Evolutionary conservation across 1,140 invertebrate species (phyloP).

Genomic region (Pseudomyrmex sp.): DNA sequence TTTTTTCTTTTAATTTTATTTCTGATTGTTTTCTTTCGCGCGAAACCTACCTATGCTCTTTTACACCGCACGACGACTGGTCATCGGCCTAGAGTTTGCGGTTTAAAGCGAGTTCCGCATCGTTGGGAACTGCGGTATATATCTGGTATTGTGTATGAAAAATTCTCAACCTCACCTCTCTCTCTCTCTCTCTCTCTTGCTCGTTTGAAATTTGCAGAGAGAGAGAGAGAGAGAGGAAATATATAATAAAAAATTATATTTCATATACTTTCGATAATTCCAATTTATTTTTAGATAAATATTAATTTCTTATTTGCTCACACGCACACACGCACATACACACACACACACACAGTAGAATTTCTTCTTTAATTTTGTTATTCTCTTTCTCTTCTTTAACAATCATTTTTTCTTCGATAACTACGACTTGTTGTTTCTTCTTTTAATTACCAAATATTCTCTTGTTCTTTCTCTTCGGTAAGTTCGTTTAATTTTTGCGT

Average conservation of each 20-base stretch:
- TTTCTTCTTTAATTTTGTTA: constrained; percentile 1
- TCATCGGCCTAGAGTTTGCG: constrained; percentile 15
- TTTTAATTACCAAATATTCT: not conserved
- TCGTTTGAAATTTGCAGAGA: not conserved
- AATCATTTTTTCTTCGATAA: not conserved
- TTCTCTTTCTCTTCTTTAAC: not conserved
- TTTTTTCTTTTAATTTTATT: not conserved
- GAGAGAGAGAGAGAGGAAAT: too few species aligned
- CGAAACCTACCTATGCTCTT: not conserved
- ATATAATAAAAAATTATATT: too few species aligned
- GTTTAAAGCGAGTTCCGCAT: constrained; percentile 33
- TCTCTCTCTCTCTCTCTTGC: not conserved
- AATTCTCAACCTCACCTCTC: constrained; percentile 10
- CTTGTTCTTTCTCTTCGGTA: not conserved
- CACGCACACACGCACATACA: too few species aligned
- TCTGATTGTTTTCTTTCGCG: not conserved
- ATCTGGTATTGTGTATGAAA: constrained; percentile 17
- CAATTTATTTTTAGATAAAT: constrained; percentile 2
- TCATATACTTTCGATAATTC: not conserved
- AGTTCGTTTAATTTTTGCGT: not conserved
- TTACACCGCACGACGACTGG: not conserved
- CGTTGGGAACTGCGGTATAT: constrained; percentile 8
- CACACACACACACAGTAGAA: too few species aligned
- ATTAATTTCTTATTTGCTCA: not conserved
- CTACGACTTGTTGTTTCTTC: not conserved